phyloP scores from a whole-genome alignment of 2,797 vertebrate species.

The Geotrypetes seraphini region DNA sequence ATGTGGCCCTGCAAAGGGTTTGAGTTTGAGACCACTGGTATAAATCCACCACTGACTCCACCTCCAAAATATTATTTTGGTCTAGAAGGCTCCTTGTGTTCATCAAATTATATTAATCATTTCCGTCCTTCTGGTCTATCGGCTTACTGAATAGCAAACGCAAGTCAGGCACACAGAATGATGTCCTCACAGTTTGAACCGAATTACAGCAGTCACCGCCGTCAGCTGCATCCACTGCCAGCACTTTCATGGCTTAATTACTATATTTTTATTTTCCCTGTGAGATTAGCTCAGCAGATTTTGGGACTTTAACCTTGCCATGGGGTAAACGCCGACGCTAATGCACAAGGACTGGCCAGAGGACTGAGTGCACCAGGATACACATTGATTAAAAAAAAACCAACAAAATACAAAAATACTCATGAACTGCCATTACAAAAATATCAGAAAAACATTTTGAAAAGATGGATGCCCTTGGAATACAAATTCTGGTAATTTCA shows the following conservation, averaged over 20 bases:
- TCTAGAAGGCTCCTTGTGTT: background rate
- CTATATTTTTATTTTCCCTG: conserved; percentile 33
- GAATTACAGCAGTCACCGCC: conserved; percentile 21
- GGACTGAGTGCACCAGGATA: background rate
- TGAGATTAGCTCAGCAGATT: conserved; percentile 12
- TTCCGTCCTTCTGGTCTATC: conserved; percentile 1
- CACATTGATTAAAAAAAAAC: conserved; percentile 2
- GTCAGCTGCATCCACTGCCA: conserved; percentile 23
- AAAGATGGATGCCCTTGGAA: background rate
- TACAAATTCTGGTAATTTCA: background rate
- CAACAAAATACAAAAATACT: background rate
- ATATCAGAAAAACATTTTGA: background rate
- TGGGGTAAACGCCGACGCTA: conserved; percentile 12
- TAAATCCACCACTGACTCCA: too few species aligned
- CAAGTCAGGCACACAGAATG: conserved; percentile 1
- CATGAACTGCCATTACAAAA: background rate
- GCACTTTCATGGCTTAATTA: conserved; percentile 30
- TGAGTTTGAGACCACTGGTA: too few species aligned
- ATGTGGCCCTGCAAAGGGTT: too few species aligned
- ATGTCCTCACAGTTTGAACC: conserved; percentile 20
- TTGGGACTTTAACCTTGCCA: conserved; percentile 29
- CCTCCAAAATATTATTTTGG: background rate
- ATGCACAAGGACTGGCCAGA: background rate
- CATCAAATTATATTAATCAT: conserved; percentile 2
- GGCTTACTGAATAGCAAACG: background rate